These are phyloP conservation scores for Polymixis lichenea DNA, from an alignment of 2,888 invertebrate species.

Conservation along the genomic window DNA sequence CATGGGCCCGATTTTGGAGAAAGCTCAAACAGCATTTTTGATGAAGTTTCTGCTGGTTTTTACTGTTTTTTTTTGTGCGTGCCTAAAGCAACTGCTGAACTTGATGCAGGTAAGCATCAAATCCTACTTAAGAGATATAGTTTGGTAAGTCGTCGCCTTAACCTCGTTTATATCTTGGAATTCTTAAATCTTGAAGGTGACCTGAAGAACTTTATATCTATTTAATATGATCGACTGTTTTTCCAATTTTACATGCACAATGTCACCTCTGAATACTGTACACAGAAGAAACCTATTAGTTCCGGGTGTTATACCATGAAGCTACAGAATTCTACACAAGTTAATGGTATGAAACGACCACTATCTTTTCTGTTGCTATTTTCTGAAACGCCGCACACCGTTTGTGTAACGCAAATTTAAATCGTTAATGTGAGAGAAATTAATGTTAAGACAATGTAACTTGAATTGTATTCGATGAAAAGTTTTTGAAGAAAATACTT, in stretches of 20 bases:
- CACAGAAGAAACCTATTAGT: slow-evolving; percentile 25
- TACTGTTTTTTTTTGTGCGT: too few relatives aligned
- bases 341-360: slow-evolving; percentile 32
- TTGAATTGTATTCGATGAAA: not conserved
- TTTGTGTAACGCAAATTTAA: slow-evolving; percentile 46
- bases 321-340: slow-evolving; percentile 6
- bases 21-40: too few relatives aligned
- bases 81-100: not conserved
- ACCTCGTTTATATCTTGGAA: not conserved
- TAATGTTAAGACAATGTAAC: slow-evolving; percentile 13
- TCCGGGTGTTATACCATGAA: slow-evolving; percentile 30
- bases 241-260: slow-evolving; percentile 5
- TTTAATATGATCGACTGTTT: not conserved
- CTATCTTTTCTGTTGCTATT: slow-evolving; percentile 28
- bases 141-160: not conserved
- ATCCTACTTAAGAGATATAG: not conserved
- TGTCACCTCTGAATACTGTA: not conserved
- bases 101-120: not conserved
- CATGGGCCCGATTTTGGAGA: not conserved
- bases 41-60: not conserved
- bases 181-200: not conserved
- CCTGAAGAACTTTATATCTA: not conserved
- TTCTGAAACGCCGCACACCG: slow-evolving; percentile 3
- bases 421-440: slow-evolving; percentile 24
- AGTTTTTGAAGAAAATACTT: not conserved